phyloP scores from a whole-genome alignment of 2,113 vertebrate genomes.

The Brachyhypopomus occidentalis region DNA sequence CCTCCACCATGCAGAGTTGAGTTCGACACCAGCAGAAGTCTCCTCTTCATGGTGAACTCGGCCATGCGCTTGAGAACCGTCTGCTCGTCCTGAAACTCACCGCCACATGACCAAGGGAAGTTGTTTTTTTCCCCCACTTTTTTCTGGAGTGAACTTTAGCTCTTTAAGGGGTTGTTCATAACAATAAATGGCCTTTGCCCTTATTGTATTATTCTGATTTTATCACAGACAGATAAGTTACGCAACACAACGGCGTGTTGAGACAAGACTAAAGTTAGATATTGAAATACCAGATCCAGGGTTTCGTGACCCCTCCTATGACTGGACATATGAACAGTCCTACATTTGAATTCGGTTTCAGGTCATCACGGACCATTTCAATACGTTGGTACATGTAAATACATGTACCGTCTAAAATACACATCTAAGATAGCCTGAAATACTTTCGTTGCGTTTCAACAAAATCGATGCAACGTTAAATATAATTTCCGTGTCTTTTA shows the following conservation, averaged over 20 bases:
- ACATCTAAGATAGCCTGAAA: too few relatives aligned
- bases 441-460: too few relatives aligned
- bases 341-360: too few relatives aligned
- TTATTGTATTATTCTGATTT: neutral
- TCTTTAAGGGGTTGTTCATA: neutral
- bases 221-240: neutral
- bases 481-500: neutral
- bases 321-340: too few relatives aligned
- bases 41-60: slow-evolving; percentile 62
- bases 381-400: too few relatives aligned
- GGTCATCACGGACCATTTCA: too few relatives aligned
- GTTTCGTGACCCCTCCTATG: too few relatives aligned
- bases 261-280: neutral
- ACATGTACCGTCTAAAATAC: too few relatives aligned
- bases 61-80: too few relatives aligned
- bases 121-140: neutral
- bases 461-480: too few relatives aligned
- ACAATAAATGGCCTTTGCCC: slow-evolving; percentile 24
- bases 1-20: slow-evolving; percentile 80
- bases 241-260: neutral
- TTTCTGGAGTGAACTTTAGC: neutral
- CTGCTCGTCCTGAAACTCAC: too few relatives aligned
- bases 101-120: neutral
- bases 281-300: too few relatives aligned
- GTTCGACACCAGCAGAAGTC: slow-evolving; percentile 81